Evolutionary conservation across 37 sponge, comb jelly and placozoan genomes (phyloP).

Genomic region (Cladorhizidae sp.): DNA sequence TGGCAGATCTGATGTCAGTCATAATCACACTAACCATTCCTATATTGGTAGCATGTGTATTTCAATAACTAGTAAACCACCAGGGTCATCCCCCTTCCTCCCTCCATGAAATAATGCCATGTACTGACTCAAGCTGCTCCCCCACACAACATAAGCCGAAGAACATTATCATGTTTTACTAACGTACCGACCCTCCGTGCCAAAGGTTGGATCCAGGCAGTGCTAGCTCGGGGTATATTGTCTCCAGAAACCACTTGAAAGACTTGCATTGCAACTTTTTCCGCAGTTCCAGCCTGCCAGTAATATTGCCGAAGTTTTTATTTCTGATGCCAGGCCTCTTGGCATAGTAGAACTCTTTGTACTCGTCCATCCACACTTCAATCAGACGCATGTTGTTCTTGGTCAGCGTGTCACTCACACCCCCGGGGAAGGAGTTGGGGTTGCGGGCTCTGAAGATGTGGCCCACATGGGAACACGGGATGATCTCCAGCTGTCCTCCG

Average conservation of each 20-base stretch:
- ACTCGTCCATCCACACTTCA: constrained; percentile 81
- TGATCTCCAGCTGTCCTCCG: constrained; percentile 67
- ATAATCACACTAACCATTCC: too few relatives aligned
- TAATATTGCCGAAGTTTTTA: constrained; percentile 59
- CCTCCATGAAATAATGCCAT: neutral
- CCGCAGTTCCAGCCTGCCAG: constrained; percentile 68
- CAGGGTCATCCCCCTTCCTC: neutral
- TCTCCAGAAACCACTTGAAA: constrained; percentile 94
- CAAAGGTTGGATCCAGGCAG: constrained; percentile 10
- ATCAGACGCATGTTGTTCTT: constrained; percentile 62
- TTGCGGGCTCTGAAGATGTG: constrained; percentile 66
- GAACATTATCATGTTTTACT: neutral
- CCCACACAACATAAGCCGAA: neutral
- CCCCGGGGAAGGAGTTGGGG: constrained; percentile 70
- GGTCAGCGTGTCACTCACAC: constrained; percentile 50
- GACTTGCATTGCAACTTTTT: constrained; percentile 86
- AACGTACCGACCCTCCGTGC: constrained; percentile 44
- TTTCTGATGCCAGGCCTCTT: constrained; percentile 32
- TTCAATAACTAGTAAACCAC: neutral
- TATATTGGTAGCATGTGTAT: too few relatives aligned
- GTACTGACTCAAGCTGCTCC: neutral
- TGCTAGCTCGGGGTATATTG: constrained; percentile 59
- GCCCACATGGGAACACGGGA: constrained; percentile 78
- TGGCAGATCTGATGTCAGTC: too few relatives aligned
- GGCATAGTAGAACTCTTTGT: constrained; percentile 73